These are phyloP conservation scores for Neotoxoptera formosana DNA, from an alignment of 1,140 invertebrate genomes.

Conservation along the genomic window DNA sequence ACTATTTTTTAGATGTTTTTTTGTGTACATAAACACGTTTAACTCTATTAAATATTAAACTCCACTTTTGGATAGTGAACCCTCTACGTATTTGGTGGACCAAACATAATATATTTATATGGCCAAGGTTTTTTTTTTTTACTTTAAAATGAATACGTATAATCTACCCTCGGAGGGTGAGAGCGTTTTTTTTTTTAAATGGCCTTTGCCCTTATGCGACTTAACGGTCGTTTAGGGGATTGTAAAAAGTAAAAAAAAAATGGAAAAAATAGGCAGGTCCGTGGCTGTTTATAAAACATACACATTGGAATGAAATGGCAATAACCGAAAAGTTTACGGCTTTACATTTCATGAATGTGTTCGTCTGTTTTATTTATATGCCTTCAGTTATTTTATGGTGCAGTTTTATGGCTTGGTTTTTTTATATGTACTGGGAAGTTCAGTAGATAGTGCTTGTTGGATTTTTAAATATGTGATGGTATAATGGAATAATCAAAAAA, in stretches of 20 bases:
- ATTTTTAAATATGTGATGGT: not conserved
- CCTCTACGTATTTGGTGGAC: slow-evolving; percentile 35
- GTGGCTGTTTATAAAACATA: slow-evolving; percentile 56
- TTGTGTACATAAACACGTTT: slow-evolving; percentile 43
- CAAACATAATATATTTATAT: slow-evolving; percentile 56
- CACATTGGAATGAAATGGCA: slow-evolving; percentile 52
- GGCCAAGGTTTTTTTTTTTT: slow-evolving; percentile 37
- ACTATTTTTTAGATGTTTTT: slow-evolving; percentile 8
- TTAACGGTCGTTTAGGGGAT: slow-evolving; percentile 58
- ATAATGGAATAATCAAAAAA: not conserved
- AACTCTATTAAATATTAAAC: slow-evolving; percentile 57
- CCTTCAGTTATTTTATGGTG: slow-evolving; percentile 25
- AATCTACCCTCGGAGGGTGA: slow-evolving; percentile 50
- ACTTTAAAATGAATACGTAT: slow-evolving; percentile 57
- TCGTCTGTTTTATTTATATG: slow-evolving; percentile 50
- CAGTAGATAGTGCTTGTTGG: not conserved
- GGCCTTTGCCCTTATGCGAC: slow-evolving; percentile 52
- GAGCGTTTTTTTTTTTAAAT: slow-evolving; percentile 54
- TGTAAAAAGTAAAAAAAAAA: slow-evolving; percentile 49
- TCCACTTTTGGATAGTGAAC: slow-evolving; percentile 56
- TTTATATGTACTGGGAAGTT: not conserved
- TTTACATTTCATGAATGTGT: slow-evolving; percentile 52
- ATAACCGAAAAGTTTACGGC: slow-evolving; percentile 54
- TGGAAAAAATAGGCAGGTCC: slow-evolving; percentile 35
- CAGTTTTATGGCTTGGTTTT: slow-evolving; percentile 20